Base-by-base conservation (phyloP, 2,797 vertebrate species). In the Myioborus melanocephalus region DNA sequence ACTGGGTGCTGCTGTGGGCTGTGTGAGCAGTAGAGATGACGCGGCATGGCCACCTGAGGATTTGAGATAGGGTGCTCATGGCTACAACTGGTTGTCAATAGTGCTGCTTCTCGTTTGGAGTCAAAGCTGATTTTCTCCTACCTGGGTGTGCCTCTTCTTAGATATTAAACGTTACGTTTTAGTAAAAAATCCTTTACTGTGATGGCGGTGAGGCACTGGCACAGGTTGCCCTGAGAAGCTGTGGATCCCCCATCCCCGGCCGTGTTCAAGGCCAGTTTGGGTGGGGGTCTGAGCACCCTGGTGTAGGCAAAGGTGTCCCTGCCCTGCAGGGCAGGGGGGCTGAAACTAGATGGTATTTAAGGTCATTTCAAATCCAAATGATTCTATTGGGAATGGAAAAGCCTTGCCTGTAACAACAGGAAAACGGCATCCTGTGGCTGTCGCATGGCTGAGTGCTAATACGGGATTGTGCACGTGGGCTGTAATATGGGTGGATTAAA, bases 401-500 rank as follows among this genome's bases (percentile, higher is more conserved):
- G 34, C 49, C 14, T 56, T 52, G 49, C 14, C 8, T 66, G n/a
- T 20, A 41, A 32, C 14, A 20, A n/a, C 18, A 46, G 60, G 10
- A 27, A 30, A 65, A 3, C 2, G 1, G 28, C 1, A 3, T 44
- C 5, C 63, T 39, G 12, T 17, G 7, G 27, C 41, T 59, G 32
- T 47, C 4, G 0, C 16, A 8, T 18, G 24, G 17, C 35, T 56
- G 55, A 43, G 20, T 22, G 9, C 16, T 50, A 5, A 5, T 27
- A 12, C 0, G 0, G 15, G 15, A 23, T 83, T 27, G 11, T 22
- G 11, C 2, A 1, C 1, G 2, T 57, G 37, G 34, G 30, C 19
- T 35, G 19, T 49, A 18, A 53, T 1, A 41, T 30, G 9, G 37
- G 17, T 32, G 43, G 6, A n/a, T 85, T 65, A 49, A 41, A 71